These are phyloP conservation scores for Caiman crocodilus DNA, from an alignment of 2,797 vertebrate species.

Conservation along the genomic window DNA sequence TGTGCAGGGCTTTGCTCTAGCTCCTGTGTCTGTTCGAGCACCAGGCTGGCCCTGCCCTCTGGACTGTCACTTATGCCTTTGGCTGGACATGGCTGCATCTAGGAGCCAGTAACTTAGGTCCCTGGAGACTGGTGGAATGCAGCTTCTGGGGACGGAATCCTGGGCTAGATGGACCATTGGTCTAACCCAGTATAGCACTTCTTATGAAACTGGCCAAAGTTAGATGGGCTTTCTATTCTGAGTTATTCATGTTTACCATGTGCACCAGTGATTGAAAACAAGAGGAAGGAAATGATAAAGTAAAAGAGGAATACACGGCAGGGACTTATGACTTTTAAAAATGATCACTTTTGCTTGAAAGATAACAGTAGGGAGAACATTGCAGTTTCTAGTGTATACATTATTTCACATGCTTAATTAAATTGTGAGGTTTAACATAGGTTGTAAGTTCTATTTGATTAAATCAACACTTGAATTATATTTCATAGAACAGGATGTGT, in stretches of 20 bases:
- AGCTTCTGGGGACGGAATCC: too few relatives aligned
- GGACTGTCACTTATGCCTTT: too few relatives aligned
- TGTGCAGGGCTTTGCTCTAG: too few relatives aligned
- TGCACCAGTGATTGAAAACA: neutral
- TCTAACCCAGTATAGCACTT: too few relatives aligned
- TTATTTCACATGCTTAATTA: neutral
- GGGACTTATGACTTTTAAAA: neutral
- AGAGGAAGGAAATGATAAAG: neutral
- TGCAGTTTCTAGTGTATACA: neutral
- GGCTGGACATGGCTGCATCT: too few relatives aligned
- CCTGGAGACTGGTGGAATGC: too few relatives aligned
- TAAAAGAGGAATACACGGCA: neutral
- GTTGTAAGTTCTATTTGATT: neutral
- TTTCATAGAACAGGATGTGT: conserved; percentile 15
- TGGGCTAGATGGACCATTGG: too few relatives aligned
- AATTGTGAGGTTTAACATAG: neutral
- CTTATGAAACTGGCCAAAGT: neutral
- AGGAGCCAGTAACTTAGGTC: too few relatives aligned
- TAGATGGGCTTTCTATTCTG: neutral
- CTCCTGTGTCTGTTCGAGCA: too few relatives aligned
- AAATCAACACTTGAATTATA: neutral
- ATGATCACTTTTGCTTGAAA: neutral
- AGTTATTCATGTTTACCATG: neutral
- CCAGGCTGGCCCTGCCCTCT: too few relatives aligned
- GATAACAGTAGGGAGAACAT: neutral